Evolutionary conservation across 2,797 vertebrate species (phyloP).

Genomic region (Lepilemur septentrionalis): DNA sequence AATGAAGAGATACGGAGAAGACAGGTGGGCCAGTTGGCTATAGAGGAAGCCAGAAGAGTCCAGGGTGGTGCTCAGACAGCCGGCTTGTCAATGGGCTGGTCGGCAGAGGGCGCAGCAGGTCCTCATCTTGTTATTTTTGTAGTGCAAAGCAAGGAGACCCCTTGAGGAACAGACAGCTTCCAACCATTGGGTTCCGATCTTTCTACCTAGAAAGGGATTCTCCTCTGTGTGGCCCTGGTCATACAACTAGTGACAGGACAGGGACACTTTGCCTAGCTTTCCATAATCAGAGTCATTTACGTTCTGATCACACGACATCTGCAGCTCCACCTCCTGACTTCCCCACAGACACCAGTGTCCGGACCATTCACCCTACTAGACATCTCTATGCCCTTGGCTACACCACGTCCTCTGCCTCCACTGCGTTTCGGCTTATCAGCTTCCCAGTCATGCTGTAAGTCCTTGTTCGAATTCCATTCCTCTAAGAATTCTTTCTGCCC

Average conservation of each 20-base stretch:
- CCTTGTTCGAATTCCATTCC: neutral
- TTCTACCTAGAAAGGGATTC: neutral
- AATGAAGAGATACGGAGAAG: neutral
- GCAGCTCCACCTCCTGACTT: neutral
- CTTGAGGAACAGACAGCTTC: neutral
- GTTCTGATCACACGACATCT: neutral
- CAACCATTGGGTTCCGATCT: neutral
- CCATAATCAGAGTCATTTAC: neutral
- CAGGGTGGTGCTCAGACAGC: neutral
- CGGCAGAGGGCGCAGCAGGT: neutral
- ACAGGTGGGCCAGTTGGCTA: neutral
- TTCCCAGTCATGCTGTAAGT: no score
- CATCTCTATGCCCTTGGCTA: accelerated
- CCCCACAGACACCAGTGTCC: accelerated
- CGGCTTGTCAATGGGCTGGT: neutral
- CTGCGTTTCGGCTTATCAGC: neutral
- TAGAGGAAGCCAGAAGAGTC: neutral
- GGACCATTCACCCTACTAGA: no score
- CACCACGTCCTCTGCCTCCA: accelerated
- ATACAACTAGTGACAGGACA: no score
- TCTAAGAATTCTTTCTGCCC: neutral
- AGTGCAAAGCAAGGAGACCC: neutral
- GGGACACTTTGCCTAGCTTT: neutral
- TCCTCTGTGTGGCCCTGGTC: neutral
- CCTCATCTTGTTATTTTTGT: neutral